Evolutionary conservation across 2,113 vertebrate genomes (phyloP).

Genomic region (Octodon degus): DNA sequence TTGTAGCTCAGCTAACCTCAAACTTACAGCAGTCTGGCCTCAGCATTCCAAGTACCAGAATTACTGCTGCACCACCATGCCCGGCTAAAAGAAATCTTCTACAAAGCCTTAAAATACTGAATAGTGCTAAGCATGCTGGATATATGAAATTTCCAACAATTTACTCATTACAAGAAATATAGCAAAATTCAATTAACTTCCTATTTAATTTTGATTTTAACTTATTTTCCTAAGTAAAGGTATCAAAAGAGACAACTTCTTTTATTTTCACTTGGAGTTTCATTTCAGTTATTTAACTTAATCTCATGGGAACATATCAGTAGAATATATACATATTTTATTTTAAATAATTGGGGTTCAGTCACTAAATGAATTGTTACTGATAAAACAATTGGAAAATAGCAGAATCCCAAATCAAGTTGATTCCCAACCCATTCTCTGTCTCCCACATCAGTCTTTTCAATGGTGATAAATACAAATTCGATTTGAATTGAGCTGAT

Average conservation of each 20-base stretch:
- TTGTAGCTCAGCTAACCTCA: not conserved
- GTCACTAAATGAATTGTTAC: not conserved
- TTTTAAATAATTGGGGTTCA: constrained; percentile 7
- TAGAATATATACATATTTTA: not conserved
- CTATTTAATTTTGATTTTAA: constrained; percentile 37
- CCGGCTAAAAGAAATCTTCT: not conserved
- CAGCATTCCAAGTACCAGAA: not conserved
- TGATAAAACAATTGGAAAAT: not conserved
- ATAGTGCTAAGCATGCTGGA: not conserved
- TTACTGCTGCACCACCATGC: not conserved
- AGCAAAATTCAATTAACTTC: not conserved
- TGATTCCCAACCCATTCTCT: not conserved
- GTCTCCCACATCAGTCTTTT: not conserved
- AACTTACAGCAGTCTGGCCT: not conserved
- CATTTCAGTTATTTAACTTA: not conserved
- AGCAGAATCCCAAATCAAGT: not conserved
- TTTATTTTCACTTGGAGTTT: constrained; percentile 27
- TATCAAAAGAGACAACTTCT: not conserved
- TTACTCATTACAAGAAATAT: constrained; percentile 11
- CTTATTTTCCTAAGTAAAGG: constrained; percentile 14
- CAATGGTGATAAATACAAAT: not conserved
- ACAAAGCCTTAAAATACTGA: not conserved
- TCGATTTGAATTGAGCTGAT: not conserved
- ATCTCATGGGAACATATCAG: not conserved
- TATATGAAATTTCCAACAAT: not conserved